Percentiles rank a stretch among this genome's conserved stretches.
phyloP scores from a whole-genome alignment of 2,797 vertebrate species.

The Scleropages formosus region DNA sequence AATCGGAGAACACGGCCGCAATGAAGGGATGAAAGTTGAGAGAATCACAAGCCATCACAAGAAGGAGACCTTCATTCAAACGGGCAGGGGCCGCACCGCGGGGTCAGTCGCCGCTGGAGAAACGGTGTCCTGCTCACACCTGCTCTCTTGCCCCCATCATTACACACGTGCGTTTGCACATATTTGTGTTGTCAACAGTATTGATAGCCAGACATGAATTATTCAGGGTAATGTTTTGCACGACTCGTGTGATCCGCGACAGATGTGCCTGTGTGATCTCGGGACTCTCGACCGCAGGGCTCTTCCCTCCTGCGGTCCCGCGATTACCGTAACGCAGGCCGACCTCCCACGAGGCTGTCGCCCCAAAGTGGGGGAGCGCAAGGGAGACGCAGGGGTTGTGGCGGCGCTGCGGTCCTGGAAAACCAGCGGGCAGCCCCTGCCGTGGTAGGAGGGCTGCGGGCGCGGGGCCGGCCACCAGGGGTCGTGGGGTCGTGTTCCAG shows the following conservation, averaged over 20 bases:
- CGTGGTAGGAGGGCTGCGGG: not conserved
- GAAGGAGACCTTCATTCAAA: not conserved
- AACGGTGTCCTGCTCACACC: not conserved
- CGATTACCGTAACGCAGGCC: conserved; percentile 30
- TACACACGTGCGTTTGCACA: not conserved
- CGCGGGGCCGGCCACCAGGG: not conserved
- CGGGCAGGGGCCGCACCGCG: not conserved
- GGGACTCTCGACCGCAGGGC: conserved; percentile 2
- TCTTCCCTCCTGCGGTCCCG: conserved; percentile 40
- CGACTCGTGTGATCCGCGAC: not conserved
- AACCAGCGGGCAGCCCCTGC: not conserved
- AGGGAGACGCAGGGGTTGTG: conserved; percentile 9
- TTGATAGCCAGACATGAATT: not conserved
- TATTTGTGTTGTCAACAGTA: not conserved
- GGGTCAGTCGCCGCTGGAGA: not conserved
- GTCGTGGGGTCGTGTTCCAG: conserved; percentile 12
- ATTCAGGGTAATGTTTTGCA: conserved; percentile 14
- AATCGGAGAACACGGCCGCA: too few relatives aligned
- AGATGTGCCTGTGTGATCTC: not conserved
- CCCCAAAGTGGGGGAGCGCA: conserved; percentile 43
- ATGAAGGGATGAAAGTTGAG: not conserved
- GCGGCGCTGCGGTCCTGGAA: conserved; percentile 3
- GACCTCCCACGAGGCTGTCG: conserved; percentile 59
- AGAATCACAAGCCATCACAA: too few relatives aligned
- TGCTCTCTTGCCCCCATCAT: not conserved